Conservation (phyloP, 1,140 invertebrate genomes). For the Diploscapter pachys region DNA sequence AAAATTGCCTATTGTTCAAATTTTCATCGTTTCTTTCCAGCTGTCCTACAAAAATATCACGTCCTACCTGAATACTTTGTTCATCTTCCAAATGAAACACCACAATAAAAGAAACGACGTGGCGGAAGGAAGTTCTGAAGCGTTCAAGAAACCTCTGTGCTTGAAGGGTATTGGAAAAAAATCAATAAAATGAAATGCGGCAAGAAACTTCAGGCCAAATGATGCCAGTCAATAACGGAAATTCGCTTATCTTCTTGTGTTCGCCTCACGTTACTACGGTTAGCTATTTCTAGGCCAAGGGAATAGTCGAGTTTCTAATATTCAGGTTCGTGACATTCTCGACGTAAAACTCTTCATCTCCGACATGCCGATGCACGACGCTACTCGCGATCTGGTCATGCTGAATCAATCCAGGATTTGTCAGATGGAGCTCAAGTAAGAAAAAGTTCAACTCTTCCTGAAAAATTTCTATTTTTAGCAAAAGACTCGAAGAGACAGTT, state of each 20-base stretch:
- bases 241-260: constrained; percentile 36
- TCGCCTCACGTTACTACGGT: constrained; percentile 39
- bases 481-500: constrained; percentile 38
- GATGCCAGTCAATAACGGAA: constrained; percentile 34
- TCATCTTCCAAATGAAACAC: constrained; percentile 40
- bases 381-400: constrained; percentile 39
- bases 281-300: too few relatives aligned
- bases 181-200: not conserved
- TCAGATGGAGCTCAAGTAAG: constrained; percentile 39
- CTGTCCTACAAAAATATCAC: constrained; percentile 38
- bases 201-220: constrained; percentile 24
- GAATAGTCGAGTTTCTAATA: too few relatives aligned
- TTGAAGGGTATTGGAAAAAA: constrained; percentile 24
- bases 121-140: constrained; percentile 25
- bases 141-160: constrained; percentile 35
- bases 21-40: not conserved
- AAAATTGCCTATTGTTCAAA: too few relatives aligned
- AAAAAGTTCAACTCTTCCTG: not conserved
- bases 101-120: constrained; percentile 32
- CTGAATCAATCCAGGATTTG: constrained; percentile 40
- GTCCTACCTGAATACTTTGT: constrained; percentile 35
- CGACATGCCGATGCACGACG: constrained; percentile 41
- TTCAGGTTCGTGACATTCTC: constrained; percentile 29
- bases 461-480: constrained; percentile 21
- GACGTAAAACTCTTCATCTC: constrained; percentile 39